These are phyloP conservation scores for Heterotilapia buettikoferi DNA, from an alignment of 2,113 vertebrate genomes.

Conservation along the genomic window DNA sequence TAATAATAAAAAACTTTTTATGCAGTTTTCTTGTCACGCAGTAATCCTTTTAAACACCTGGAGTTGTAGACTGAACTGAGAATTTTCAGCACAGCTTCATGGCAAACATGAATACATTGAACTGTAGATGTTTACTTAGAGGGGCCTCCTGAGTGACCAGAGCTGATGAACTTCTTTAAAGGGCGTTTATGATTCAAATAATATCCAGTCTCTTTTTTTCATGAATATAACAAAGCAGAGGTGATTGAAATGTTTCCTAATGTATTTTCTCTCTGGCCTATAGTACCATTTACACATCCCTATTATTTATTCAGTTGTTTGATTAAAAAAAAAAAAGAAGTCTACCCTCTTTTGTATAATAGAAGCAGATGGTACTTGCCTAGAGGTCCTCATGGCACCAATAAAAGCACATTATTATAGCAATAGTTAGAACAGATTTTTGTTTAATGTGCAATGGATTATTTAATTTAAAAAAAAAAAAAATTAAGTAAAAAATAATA, in stretches of 20 bases:
- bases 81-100: background rate
- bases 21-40: constrained; percentile 34
- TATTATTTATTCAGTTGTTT: background rate
- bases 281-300: background rate
- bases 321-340: background rate
- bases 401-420: background rate
- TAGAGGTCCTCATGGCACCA: background rate
- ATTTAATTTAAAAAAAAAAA: background rate
- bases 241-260: background rate
- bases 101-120: background rate
- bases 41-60: background rate
- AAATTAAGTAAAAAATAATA: background rate
- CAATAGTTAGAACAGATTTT: background rate
- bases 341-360: background rate
- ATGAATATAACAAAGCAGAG: background rate
- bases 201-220: accelerated
- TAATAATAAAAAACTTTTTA: constrained; percentile 67
- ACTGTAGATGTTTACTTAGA: background rate
- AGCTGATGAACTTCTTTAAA: background rate
- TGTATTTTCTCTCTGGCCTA: background rate
- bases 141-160: background rate
- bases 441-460: background rate
- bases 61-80: background rate
- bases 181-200: background rate
- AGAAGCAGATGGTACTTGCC: background rate